Base-by-base conservation (phyloP, 2,113 vertebrate genomes). In the Larimichthys polyactis region DNA sequence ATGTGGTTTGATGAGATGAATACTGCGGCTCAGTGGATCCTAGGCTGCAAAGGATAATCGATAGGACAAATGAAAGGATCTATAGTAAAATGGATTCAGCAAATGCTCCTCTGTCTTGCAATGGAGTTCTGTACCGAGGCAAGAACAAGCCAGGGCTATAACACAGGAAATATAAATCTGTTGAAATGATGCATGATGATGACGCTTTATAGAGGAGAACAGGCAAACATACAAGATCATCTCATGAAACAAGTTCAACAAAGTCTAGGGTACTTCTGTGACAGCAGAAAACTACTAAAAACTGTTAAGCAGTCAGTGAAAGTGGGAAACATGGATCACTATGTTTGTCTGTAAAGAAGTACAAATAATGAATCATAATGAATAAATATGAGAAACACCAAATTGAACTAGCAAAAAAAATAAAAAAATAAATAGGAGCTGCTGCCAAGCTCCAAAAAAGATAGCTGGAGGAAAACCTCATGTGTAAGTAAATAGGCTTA, bases 401-500 rank as follows among this genome's bases (percentile, higher is more conserved):
- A 77, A 68, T 4, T 72, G 40, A 7, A 70, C 49, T 16, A 40
- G 44, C 16, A 62, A 78, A 82, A 71, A 22, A 17, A 17, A 71
- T 77, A 17, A 46, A 62, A 78, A 78, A 71, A 15, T 64, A 17
- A 71, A 81, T 17, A 48, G 24, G 4, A 16, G 6, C 54, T 77
- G 57, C 55, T 80, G 57, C 46, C 59, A 79, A 79, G 27, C 36
- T 74, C 67, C 14, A 58, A 75, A 52, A 40, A 70, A 81, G 52
- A 79, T 57, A 66, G 17, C 80, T 80, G n/a, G 24, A 87, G 59
- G 84, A 74, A 83, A 81, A 77, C 63, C 76, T 65, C 76, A 85
- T 74, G 72, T n/a, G 62, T 84, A 82, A 84, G 75, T 87, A 87
- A 91, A 88, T 10, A 84, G 74, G 36, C 66, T 70, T 78, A 87